These are phyloP conservation scores for Anas georgica DNA, from an alignment of 2,797 vertebrate genomes.

Conservation along the genomic window DNA sequence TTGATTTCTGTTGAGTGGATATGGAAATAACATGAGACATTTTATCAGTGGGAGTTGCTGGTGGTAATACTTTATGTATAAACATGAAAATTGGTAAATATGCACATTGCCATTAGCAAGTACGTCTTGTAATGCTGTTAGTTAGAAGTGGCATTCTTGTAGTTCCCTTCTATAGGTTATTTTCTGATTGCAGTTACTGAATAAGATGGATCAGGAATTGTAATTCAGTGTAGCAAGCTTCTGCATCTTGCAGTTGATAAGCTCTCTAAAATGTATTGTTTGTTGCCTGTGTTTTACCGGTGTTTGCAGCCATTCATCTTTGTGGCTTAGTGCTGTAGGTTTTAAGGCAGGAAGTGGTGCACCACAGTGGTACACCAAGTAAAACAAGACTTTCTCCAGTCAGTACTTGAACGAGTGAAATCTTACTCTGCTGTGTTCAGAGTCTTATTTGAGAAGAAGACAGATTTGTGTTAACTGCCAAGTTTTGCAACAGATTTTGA, in stretches of 20 bases:
- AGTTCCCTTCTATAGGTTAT: background rate
- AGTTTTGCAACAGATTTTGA: background rate
- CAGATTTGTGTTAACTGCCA: background rate
- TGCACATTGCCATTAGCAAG: background rate
- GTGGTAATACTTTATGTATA: background rate
- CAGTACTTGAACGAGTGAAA: background rate
- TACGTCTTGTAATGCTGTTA: background rate
- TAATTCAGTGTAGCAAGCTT: conserved; percentile 4
- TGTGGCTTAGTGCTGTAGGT: conserved; percentile 7
- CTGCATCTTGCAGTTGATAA: conserved; percentile 15
- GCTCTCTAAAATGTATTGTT: background rate
- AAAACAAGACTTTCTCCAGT: background rate
- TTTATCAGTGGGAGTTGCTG: background rate
- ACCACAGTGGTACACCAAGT: background rate
- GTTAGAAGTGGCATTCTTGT: background rate
- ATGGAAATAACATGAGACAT: background rate
- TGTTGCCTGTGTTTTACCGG: background rate
- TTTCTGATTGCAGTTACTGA: background rate
- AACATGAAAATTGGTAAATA: background rate
- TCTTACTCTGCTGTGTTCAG: background rate
- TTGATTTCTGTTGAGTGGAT: background rate
- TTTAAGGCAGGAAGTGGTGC: conserved; percentile 35
- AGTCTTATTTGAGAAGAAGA: background rate
- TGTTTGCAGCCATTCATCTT: conserved; percentile 5
- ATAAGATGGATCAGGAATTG: background rate